These are phyloP conservation scores for Scrobipalpa atriplicella DNA, from an alignment of 2,888 invertebrate species.

Conservation along the genomic window DNA sequence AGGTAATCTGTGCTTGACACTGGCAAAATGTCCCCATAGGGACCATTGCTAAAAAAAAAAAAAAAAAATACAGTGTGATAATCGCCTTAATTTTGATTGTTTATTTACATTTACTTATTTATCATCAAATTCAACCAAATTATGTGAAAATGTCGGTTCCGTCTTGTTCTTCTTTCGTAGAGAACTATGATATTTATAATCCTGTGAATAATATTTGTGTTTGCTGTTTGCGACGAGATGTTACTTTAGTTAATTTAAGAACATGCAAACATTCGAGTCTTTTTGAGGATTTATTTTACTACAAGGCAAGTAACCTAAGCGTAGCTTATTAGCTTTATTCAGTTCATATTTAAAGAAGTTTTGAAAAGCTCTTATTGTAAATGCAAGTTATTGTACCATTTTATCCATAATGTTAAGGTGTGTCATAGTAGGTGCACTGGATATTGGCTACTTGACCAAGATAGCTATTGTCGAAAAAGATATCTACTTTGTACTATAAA, in stretches of 20 bases:
- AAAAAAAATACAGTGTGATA: no score
- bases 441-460: conserved; percentile 7
- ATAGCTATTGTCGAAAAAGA: neutral
- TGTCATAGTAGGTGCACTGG: neutral
- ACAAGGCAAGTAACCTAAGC: neutral
- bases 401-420: neutral
- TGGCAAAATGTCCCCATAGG: neutral
- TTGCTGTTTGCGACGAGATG: neutral
- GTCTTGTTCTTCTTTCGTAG: neutral
- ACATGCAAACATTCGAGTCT: neutral
- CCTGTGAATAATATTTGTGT: neutral
- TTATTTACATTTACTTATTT: neutral
- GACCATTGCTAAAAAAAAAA: no score
- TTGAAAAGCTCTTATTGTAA: neutral
- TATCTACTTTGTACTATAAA: no score
- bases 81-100: no score
- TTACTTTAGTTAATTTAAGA: neutral
- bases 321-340: neutral
- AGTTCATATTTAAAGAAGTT: neutral
- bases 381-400: no score
- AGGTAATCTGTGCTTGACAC: no score
- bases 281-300: neutral
- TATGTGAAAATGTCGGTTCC: neutral
- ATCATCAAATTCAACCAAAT: neutral
- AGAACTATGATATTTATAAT: neutral